Percentiles rank a stretch among this genome's conserved stretches.
Evolutionary conservation across 2,888 invertebrate genomes (phyloP).

Genomic region (Standfussiana lucernea): DNA sequence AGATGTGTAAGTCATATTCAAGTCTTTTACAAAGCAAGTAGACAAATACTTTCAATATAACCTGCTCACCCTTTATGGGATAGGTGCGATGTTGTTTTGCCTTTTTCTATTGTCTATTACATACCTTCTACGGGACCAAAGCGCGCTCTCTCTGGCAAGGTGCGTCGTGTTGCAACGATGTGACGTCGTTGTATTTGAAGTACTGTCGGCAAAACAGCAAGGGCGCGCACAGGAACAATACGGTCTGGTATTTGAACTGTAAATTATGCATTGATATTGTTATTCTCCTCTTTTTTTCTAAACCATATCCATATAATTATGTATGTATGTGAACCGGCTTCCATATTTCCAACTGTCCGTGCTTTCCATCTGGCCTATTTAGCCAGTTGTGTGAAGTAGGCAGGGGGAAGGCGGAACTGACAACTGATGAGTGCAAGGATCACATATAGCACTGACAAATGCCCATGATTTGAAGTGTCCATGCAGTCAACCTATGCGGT

Average conservation of each 20-base stretch:
- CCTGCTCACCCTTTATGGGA: background rate
- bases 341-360: background rate
- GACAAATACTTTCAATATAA: background rate
- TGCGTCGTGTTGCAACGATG: constrained; percentile 93
- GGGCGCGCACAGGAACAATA: constrained; percentile 93
- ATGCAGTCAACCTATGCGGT: too few relatives aligned
- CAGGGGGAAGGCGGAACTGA: background rate
- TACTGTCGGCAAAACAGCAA: constrained; percentile 94
- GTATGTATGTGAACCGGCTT: background rate
- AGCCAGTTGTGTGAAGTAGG: background rate
- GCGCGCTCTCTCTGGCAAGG: constrained; percentile 93
- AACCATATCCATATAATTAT: background rate
- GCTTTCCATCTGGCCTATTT: background rate
- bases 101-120: background rate
- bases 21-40: background rate
- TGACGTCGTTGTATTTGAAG: constrained; percentile 87
- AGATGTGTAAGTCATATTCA: too few relatives aligned
- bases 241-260: constrained; percentile 92
- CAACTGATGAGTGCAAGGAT: background rate
- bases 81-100: background rate
- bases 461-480: background rate
- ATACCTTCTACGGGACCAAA: constrained; percentile 93
- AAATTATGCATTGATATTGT: constrained; percentile 25
- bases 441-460: background rate
- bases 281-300: background rate